phyloP scores from a whole-genome alignment of 1,140 invertebrate species.

The Hyles vespertilio region DNA sequence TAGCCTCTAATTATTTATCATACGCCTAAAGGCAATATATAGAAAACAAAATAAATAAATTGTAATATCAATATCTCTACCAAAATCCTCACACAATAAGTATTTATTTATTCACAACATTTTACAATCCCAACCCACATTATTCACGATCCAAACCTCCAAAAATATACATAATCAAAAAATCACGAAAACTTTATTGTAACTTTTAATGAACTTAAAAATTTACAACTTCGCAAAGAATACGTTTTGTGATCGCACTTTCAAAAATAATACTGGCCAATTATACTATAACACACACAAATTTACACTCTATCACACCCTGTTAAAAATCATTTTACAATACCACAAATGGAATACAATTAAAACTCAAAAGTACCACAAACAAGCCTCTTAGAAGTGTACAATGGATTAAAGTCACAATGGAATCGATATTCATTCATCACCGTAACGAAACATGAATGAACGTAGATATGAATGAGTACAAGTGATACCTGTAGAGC shows the following conservation, averaged over 20 bases:
- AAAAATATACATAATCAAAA: slow-evolving; percentile 3
- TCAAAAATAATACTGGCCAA: too few relatives aligned
- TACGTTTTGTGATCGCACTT: not conserved
- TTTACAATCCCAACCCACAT: too few relatives aligned
- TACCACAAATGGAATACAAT: too few relatives aligned
- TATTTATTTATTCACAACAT: too few relatives aligned
- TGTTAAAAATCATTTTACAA: too few relatives aligned
- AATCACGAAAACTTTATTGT: slow-evolving; percentile 12
- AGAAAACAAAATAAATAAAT: too few relatives aligned
- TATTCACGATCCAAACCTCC: not conserved
- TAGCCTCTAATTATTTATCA: too few relatives aligned
- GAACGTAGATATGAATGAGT: slow-evolving; percentile 38
- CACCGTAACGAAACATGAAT: slow-evolving; percentile 36
- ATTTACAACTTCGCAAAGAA: slow-evolving; percentile 14
- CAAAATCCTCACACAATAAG: too few relatives aligned
- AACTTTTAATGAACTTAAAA: slow-evolving; percentile 18
- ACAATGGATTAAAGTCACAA: slow-evolving; percentile 20
- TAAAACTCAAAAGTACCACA: slow-evolving; percentile 1
- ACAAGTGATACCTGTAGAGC: slow-evolving; percentile 35
- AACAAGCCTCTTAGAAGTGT: slow-evolving; percentile 7
- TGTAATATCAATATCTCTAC: too few relatives aligned
- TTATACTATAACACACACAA: too few relatives aligned
- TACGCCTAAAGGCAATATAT: too few relatives aligned
- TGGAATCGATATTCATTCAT: slow-evolving; percentile 27
- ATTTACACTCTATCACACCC: too few relatives aligned